Evolutionary conservation across 2,113 vertebrate genomes (phyloP).

Genomic region (Entomyzon cyanotis): DNA sequence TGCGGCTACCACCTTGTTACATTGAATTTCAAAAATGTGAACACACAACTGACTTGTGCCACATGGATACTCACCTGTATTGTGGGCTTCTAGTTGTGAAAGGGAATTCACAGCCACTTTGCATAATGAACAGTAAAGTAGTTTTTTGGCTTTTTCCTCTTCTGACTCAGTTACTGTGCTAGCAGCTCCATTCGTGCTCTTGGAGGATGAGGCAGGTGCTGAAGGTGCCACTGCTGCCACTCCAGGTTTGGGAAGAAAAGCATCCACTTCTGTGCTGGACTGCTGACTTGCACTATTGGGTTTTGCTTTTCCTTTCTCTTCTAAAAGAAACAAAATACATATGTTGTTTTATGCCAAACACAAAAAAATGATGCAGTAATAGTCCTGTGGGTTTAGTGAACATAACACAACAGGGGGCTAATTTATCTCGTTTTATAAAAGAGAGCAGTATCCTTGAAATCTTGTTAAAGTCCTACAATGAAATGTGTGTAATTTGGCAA

Average conservation of each 20-base stretch:
- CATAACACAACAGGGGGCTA: neutral
- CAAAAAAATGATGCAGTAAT: neutral
- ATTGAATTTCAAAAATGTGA: neutral
- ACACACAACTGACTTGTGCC: neutral
- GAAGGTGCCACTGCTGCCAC: slow-evolving; percentile 7
- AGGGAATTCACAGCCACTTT: slow-evolving; percentile 98
- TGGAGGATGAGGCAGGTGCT: slow-evolving; percentile 60
- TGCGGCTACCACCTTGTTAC: neutral
- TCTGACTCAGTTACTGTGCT: slow-evolving; percentile 81
- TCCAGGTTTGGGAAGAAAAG: slow-evolving; percentile 70
- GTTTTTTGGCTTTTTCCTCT: slow-evolving; percentile 96
- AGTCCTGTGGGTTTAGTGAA: neutral
- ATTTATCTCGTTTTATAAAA: neutral
- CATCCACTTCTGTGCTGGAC: slow-evolving; percentile 50
- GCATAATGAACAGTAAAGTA: slow-evolving; percentile 97
- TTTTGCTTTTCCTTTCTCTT: slow-evolving; percentile 75
- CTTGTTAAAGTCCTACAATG: neutral
- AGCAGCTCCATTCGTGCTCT: slow-evolving; percentile 72
- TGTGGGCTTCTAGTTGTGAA: slow-evolving; percentile 96
- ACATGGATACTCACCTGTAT: slow-evolving; percentile 81
- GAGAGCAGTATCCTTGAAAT: neutral
- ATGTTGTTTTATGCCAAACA: neutral
- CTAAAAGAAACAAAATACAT: slow-evolving; percentile 48
- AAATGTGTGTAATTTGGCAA: neutral
- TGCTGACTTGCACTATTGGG: slow-evolving; percentile 44